Base-by-base conservation (phyloP, 1,140 invertebrate genomes). In the Diorhabda carinulata region DNA sequence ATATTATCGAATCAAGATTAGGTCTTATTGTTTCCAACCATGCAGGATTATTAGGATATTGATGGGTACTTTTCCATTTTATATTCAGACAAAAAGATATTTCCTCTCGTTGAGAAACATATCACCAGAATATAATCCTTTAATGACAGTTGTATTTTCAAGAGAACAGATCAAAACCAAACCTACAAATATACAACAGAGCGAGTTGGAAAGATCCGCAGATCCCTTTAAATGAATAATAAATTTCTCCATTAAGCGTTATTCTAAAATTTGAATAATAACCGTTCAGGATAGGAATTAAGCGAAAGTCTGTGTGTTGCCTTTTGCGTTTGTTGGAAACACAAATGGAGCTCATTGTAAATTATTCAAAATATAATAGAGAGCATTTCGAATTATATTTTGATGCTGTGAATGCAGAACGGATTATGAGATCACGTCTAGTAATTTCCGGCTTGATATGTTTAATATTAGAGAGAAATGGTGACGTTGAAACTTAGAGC, bases 331-430 rank as follows among this genome's bases (percentile, higher is more conserved):
- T 47, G 43, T 8, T 57, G 40, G 64, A 44, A 41, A 64, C 9
- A 64, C 45, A 64, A 64, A 64, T 58, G 64, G 57, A 60, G 43
- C 58, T 44, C 45, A 10, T 7, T 65, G 64, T 67, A 44, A 67
- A 67, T 67, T 67, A 67, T 67, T 67, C 65, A 67, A 67, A 67
- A 67, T 67, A 67, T 67, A 67, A 67, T 67, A 67, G 65, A 67
- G 65, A 61, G 57, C 57, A 59, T 67, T 67, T 10, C 10, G 65
- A 67, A 67, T 67, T 67, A 67, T 67, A 67, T 60, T 67, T 67
- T 60, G 65, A 67, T 67, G 65, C 65, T 45, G 57, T 9, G 57
- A 66, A 66, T 43, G 64, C 52, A 25, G 57, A 67, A 67, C 43
- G 65, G 65, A 59, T 67, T 67, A 67, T 67, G 57, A 56, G 65